Evolutionary conservation across 2,888 invertebrate genomes (phyloP).

Genomic region (Lasioglossum marginatum): DNA sequence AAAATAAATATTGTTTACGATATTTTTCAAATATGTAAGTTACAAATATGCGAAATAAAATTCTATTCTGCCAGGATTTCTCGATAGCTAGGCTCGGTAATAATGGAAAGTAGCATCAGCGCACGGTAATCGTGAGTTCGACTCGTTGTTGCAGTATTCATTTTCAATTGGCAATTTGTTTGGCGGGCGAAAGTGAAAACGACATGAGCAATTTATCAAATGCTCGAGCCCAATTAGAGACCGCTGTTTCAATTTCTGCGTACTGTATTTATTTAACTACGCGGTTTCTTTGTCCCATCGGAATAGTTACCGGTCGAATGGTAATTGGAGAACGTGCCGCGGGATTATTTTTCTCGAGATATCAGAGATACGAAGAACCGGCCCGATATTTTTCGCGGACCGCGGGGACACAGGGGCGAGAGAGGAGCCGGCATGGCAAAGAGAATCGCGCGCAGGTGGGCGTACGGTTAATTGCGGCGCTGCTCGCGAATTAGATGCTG

Average conservation of each 20-base stretch:
- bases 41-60: too few species aligned
- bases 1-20: too few species aligned
- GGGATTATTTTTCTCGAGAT: slow-evolving; percentile 2
- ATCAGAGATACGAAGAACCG: neutral
- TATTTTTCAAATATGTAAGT: too few species aligned
- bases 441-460: slow-evolving; percentile 15
- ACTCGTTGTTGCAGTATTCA: neutral
- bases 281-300: neutral
- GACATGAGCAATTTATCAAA: neutral
- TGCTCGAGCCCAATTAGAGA: neutral
- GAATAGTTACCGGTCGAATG: slow-evolving; percentile 7
- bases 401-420: neutral
- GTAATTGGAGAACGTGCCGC: slow-evolving; percentile 24
- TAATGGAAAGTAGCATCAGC: neutral
- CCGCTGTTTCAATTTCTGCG: slow-evolving; percentile 1
- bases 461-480: slow-evolving; percentile 37
- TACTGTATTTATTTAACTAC: slow-evolving; percentile 7
- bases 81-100: too few species aligned
- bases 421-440: neutral
- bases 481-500: slow-evolving; percentile 42
- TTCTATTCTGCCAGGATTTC: too few species aligned
- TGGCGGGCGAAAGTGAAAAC: neutral
- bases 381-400: slow-evolving; percentile 2
- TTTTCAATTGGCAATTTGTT: neutral
- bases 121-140: neutral